A percentile compares a stretch with the other conserved stretches of the same genome.
These are phyloP conservation scores for Pempheris klunzingeri DNA, from an alignment of 2,797 vertebrate genomes.

Conservation along the genomic window DNA sequence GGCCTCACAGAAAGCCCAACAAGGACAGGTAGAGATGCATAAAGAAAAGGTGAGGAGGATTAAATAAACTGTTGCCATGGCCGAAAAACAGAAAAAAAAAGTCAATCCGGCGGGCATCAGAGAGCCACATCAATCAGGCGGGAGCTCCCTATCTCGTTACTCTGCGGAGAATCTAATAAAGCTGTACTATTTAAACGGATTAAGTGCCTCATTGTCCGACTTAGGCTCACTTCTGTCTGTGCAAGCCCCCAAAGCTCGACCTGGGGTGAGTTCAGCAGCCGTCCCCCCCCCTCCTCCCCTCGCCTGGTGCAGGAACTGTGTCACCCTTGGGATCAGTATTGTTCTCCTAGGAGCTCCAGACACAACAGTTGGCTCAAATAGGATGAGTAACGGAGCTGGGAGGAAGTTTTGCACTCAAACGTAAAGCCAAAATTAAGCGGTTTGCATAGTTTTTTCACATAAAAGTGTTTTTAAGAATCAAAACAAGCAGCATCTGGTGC, in stretches of 20 bases:
- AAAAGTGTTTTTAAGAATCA: neutral
- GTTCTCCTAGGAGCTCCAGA: conserved; percentile 26
- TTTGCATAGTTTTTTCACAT: neutral
- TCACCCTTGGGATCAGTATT: conserved; percentile 31
- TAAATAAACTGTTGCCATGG: conserved; percentile 16
- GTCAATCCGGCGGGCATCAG: neutral
- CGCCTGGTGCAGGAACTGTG: conserved; percentile 22
- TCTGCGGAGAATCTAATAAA: conserved; percentile 62
- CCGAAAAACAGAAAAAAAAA: conserved; percentile 7
- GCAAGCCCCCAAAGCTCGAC: conserved; percentile 12
- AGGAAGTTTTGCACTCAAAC: neutral
- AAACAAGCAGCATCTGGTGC: conserved; percentile 24
- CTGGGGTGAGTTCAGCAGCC: conserved; percentile 27
- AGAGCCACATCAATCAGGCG: conserved; percentile 39
- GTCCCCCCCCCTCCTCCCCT: neutral
- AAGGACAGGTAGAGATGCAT: neutral
- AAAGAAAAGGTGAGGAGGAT: neutral
- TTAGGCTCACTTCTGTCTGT: conserved; percentile 42
- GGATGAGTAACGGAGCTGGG: neutral
- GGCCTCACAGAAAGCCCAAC: neutral
- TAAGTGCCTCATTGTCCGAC: conserved; percentile 56
- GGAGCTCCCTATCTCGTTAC: conserved; percentile 16
- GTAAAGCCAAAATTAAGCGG: neutral
- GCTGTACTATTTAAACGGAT: conserved; percentile 65
- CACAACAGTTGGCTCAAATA: conserved; percentile 28